Conservation (phyloP, 2,797 vertebrate genomes). For the Bucorvus abyssinicus region DNA sequence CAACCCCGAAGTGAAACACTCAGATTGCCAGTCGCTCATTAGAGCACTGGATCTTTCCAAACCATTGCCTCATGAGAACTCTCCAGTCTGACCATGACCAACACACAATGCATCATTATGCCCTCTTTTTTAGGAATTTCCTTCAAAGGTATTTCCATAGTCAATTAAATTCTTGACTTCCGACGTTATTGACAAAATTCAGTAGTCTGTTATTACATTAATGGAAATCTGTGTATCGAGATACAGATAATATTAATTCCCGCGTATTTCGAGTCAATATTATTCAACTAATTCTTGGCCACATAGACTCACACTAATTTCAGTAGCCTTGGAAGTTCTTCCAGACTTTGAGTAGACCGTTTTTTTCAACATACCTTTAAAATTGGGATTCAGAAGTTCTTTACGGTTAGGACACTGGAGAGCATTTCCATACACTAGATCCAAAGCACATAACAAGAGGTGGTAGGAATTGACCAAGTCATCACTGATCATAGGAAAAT, state of each 20-base stretch:
- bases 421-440: constrained; percentile 90
- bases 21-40: not conserved
- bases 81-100: not conserved
- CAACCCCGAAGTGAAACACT: not conserved
- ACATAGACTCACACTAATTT: not conserved
- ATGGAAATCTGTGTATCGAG: not conserved
- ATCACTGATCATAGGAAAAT: constrained; percentile 97
- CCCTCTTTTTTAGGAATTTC: not conserved
- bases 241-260: not conserved
- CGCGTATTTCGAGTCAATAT: not conserved
- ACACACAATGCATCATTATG: rapidly evolving
- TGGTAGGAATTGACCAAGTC: constrained; percentile 97
- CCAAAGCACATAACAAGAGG: constrained; percentile 89
- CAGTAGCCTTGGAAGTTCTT: not conserved
- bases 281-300: not conserved
- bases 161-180: not conserved
- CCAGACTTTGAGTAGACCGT: not conserved
- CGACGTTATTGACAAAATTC: not conserved
- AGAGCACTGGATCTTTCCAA: not conserved
- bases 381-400: constrained; percentile 89
- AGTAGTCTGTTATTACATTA: not conserved
- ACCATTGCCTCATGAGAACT: not conserved
- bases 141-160: not conserved
- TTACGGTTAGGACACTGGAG: constrained; percentile 88
- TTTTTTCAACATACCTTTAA: constrained; percentile 80